These are phyloP conservation scores for Drosophila simulans DNA, from an alignment of 1,140 invertebrate species.

Conservation along the genomic window DNA sequence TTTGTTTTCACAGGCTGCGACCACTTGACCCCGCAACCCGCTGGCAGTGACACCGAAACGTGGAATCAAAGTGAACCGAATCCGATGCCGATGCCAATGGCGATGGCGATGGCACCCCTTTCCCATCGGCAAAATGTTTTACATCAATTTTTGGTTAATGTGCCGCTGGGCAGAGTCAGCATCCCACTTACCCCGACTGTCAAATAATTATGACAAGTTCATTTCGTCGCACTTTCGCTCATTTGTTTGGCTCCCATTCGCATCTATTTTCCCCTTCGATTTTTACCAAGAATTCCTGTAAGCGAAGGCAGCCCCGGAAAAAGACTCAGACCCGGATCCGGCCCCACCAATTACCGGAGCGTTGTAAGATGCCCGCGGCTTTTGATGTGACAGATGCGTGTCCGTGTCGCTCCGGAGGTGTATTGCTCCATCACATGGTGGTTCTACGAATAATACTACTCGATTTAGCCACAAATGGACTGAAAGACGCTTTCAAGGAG, in stretches of 20 bases:
- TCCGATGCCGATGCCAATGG: slow-evolving; percentile 17
- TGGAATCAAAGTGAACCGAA: slow-evolving; percentile 72
- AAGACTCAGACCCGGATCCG: not conserved
- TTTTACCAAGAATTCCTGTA: slow-evolving; percentile 75
- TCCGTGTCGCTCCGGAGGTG: slow-evolving; percentile 32
- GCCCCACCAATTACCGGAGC: slow-evolving; percentile 70
- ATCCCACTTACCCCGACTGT: slow-evolving; percentile 69
- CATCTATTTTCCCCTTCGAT: slow-evolving; percentile 27
- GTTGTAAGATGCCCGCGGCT: slow-evolving; percentile 69
- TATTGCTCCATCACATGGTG: slow-evolving; percentile 23
- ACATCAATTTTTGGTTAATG: slow-evolving; percentile 66
- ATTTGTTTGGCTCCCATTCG: slow-evolving; percentile 65
- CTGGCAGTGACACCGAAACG: slow-evolving; percentile 51
- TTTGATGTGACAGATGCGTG: slow-evolving; percentile 77
- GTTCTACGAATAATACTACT: not conserved
- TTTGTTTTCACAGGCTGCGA: slow-evolving; percentile 76
- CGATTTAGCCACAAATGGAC: not conserved
- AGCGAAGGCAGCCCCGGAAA: slow-evolving; percentile 33
- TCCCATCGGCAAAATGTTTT: slow-evolving; percentile 62
- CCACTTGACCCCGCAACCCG: slow-evolving; percentile 74
- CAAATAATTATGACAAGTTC: slow-evolving; percentile 83
- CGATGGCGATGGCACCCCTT: slow-evolving; percentile 15
- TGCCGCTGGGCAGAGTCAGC: slow-evolving; percentile 41
- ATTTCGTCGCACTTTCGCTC: slow-evolving; percentile 79
- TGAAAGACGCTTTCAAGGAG: not conserved